These are phyloP conservation scores for Meleagris gallopavo DNA, from an alignment of 2,113 vertebrate genomes.

Conservation along the genomic window DNA sequence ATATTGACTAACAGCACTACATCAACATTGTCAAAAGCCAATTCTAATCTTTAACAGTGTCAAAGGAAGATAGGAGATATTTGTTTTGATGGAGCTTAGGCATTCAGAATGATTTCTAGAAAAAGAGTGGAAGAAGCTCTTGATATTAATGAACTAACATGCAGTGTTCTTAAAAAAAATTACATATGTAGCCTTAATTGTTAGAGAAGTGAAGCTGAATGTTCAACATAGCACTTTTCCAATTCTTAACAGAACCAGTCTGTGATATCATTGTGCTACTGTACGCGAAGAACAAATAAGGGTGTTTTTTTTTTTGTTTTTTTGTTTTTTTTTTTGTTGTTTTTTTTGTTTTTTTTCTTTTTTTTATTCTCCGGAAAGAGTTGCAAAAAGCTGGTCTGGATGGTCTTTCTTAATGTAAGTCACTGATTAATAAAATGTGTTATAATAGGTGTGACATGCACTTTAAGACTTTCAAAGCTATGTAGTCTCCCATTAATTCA, in stretches of 20 bases:
- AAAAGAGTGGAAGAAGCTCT: background rate
- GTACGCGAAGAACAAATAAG: background rate
- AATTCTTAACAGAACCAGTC: background rate
- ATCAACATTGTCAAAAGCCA: conserved; percentile 21
- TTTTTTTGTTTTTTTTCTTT: fast-evolving
- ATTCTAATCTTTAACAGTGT: conserved; percentile 18
- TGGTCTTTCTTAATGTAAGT: conserved; percentile 50
- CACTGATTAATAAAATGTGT: conserved; percentile 64
- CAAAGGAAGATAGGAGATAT: conserved; percentile 14
- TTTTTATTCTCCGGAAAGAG: conserved; percentile 25
- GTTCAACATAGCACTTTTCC: background rate
- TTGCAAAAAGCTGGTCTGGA: background rate
- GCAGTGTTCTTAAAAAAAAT: background rate
- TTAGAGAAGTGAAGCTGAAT: conserved; percentile 16
- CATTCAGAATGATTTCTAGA: background rate
- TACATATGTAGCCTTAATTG: background rate
- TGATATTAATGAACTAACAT: background rate
- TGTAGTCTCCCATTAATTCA: conserved; percentile 46
- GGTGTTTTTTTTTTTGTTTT: background rate
- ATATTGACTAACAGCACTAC: conserved; percentile 30
- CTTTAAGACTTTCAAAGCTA: conserved; percentile 66
- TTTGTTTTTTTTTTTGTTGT: background rate
- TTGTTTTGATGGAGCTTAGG: conserved; percentile 11
- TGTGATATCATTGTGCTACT: background rate
- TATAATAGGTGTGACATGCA: conserved; percentile 54